phyloP scores from a whole-genome alignment of 37 sponge, comb jelly and placozoan genomes.

The Lycopodina hypogea region DNA sequence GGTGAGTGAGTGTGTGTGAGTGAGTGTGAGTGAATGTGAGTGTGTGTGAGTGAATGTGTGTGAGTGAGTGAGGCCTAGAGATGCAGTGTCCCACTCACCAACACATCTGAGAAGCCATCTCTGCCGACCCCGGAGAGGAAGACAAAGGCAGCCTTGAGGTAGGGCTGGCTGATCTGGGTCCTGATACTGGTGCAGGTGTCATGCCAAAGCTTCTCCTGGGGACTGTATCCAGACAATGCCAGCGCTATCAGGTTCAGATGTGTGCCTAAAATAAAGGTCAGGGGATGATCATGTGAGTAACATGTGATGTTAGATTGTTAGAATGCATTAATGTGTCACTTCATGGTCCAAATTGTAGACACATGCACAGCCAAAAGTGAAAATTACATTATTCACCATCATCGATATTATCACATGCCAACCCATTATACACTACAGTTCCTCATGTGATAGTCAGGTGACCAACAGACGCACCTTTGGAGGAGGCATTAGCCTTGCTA shows the following conservation, averaged over 20 bases:
- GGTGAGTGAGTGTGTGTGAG: no score
- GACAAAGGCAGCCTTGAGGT: slow-evolving; percentile 67
- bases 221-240: slow-evolving; percentile 71
- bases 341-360: no score
- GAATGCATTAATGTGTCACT: no score
- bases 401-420: not conserved
- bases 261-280: slow-evolving; percentile 18
- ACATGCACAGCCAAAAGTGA: no score
- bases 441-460: not conserved
- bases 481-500: not conserved
- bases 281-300: not conserved
- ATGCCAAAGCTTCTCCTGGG: slow-evolving; percentile 52
- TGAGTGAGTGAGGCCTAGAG: slow-evolving; percentile 39
- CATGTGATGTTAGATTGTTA: no score
- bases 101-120: slow-evolving; percentile 40
- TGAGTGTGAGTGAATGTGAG: no score
- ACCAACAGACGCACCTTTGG: slow-evolving; percentile 14
- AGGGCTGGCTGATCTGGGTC: slow-evolving; percentile 59
- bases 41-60: no score
- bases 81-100: slow-evolving; percentile 29
- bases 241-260: slow-evolving; percentile 63
- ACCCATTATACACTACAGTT: not conserved
- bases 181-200: slow-evolving; percentile 52
- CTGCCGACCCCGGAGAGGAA: slow-evolving; percentile 46
- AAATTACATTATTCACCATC: no score